Base-by-base conservation (phyloP, 1,140 invertebrate genomes). In the Drosophila biarmipes region DNA sequence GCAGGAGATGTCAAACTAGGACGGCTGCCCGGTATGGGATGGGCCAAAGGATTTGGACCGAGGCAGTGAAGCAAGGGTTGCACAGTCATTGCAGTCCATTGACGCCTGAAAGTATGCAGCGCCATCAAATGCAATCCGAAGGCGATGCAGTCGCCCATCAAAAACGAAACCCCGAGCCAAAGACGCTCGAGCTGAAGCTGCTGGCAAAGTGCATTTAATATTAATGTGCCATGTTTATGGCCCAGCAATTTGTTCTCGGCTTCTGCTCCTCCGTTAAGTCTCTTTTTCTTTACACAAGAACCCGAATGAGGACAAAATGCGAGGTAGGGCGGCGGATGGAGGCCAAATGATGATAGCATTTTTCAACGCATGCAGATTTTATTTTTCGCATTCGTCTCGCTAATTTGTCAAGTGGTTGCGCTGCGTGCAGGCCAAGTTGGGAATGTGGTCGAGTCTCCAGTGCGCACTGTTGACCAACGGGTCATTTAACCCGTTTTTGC, bases 101-200 rank as follows among this genome's bases (percentile, higher is more conserved):
- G 82, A 87, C 79, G 84, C 84, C 76, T 84, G 78, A 77, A 89
- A 89, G 84, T 89, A 84, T 84, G 84, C 84, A 82, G 58, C 40
- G 46, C 58, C 58, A 74, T 64, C 43, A 42, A 63, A 73, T 52
- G 71, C 48, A 61, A 73, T 73, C 49, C 49, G 46, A 56, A 63
- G 6, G 56, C 31, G 21, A n/a, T 49, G 43, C 37, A 17, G 11
- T 48, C 12, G 31, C 29, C 56, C 52, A 54, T 55, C 34, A 59
- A 59, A 63, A 46, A 35, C 24, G 11, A 34, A 29, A 31, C 6
- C 56, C 40, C 38, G 27, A n/a, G 38, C 40, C 40, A 15, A 68
- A 53, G 37, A 52, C 35, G 29, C 66, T 69, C 24, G 4, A 49
- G 27, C 63, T 49, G 58, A 24, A 54, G 66, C 48, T 49, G 61